Base-by-base conservation (phyloP, 2,797 vertebrate species). In the Ptychobarbus kaznakovi region DNA sequence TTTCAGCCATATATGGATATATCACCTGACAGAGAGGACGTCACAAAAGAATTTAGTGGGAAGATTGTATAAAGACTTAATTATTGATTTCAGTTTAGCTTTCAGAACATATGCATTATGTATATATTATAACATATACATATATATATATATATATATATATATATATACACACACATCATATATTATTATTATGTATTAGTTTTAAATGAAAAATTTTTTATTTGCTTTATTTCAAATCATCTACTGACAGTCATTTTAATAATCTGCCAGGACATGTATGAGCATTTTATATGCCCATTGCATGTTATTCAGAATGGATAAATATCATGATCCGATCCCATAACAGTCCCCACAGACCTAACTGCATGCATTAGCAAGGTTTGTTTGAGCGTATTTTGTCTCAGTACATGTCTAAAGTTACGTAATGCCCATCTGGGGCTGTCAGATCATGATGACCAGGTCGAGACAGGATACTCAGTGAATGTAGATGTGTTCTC, bases 351-450 rank as follows among this genome's bases (percentile, higher is more conserved):
- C 42, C 28, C 25, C 16, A 72, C 7, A 81, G 46, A 38, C 32
- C 20, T 66, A 85, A 46, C 63, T 3, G 6, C 63, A 65, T n/a
- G 75, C 38, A 79, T 35, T 72, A 49, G 38, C 20, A 38, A 44
- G 69, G 40, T 42, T 76, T 70, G n/a, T 65, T 13, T 82, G 22
- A 49, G 51, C 11, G 35, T 81, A 28, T 74, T 18, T 46, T 65
- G 68, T 44, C 18, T 56, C 58, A 79, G 72, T 78, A 65, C 58
- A 86, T 51, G 76, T 73, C 22, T 20, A n/a, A 65, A 66, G 88
- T 94, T 94, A 94, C 88, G 87, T 92, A 93, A 94, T 86, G 16
- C 4, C 83, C 93, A 94, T 92, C 92, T 95, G 93, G 90, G 72
- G 73, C 20, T n/a, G 40, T 49, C 75, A 87, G 69, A 83, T 87